A percentile compares a stretch with the other conserved stretches of the same genome.
phyloP scores from a whole-genome alignment of 2,888 invertebrate species.

The Charanyca ferruginea region DNA sequence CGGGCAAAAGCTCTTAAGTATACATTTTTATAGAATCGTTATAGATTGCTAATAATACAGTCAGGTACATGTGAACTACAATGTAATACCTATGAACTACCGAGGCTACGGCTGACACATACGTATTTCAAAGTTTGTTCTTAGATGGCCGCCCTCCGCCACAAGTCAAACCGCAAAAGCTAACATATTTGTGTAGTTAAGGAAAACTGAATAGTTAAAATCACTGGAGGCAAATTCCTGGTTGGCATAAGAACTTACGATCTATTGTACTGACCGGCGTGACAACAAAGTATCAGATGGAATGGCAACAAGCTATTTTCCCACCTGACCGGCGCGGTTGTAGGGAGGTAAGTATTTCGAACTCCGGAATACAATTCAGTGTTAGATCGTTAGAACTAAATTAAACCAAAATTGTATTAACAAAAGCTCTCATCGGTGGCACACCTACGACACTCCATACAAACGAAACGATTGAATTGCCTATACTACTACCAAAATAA shows the following conservation, averaged over 20 bases:
- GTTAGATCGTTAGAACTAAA: too few species aligned
- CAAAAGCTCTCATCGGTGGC: too few species aligned
- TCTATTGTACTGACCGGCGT: slow-evolving; percentile 77
- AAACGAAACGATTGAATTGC: too few species aligned
- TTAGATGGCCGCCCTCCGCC: slow-evolving; percentile 47
- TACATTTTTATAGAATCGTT: too few species aligned
- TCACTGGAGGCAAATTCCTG: slow-evolving; percentile 79
- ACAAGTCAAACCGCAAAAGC: slow-evolving; percentile 68
- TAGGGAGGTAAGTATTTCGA: slow-evolving; percentile 9
- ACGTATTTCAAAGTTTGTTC: slow-evolving; percentile 24
- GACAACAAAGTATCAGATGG: slow-evolving; percentile 73
- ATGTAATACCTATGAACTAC: slow-evolving; percentile 27
- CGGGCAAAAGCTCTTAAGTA: too few species aligned
- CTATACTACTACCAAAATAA: too few species aligned
- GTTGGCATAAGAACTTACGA: slow-evolving; percentile 79
- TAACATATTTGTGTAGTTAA: slow-evolving; percentile 73
- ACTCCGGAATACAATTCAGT: slow-evolving; percentile 5
- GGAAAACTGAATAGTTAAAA: slow-evolving; percentile 83
- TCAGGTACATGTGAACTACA: slow-evolving; percentile 22
- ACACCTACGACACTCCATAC: too few species aligned
- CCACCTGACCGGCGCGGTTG: slow-evolving; percentile 9
- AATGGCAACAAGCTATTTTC: slow-evolving; percentile 41
- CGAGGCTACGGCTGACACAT: slow-evolving; percentile 15
- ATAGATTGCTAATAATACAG: too few species aligned
- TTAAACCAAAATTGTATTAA: too few species aligned